phyloP scores from a whole-genome alignment of 2,888 invertebrate species.

The Oconnorella tubifera region DNA sequence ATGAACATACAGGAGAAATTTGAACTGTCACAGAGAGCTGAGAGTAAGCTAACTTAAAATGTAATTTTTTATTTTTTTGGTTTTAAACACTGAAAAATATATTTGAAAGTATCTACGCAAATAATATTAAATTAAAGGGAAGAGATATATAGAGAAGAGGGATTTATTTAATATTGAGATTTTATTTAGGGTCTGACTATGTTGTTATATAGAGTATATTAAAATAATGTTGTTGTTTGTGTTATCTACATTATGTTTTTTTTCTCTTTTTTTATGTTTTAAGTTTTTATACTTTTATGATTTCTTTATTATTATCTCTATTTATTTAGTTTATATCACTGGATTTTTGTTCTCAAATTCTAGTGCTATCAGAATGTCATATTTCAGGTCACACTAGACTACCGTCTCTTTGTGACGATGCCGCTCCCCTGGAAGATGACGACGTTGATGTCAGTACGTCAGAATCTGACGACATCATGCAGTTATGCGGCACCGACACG shows the following conservation, averaged over 20 bases:
- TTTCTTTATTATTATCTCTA: not conserved
- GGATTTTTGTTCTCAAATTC: too few relatives aligned
- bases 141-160: too few relatives aligned
- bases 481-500: conserved; percentile 6
- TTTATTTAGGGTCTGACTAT: too few relatives aligned
- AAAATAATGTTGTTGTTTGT: too few relatives aligned
- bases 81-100: too few relatives aligned
- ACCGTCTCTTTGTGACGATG: conserved; percentile 42
- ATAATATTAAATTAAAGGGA: too few relatives aligned
- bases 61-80: too few relatives aligned
- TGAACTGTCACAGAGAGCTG: conserved; percentile 27
- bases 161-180: too few relatives aligned
- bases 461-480: conserved; percentile 19
- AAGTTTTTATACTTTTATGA: not conserved
- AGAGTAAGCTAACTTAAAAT: not conserved
- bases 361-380: too few relatives aligned
- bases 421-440: conserved; percentile 53
- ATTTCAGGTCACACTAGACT: conserved; percentile 18
- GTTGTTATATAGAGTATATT: too few relatives aligned
- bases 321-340: too few relatives aligned
- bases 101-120: too few relatives aligned
- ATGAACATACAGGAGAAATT: conserved; percentile 42
- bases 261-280: not conserved
- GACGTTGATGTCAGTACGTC: conserved; percentile 38
- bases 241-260: not conserved